phyloP scores from a whole-genome alignment of 2,113 vertebrate species.

The Grallaria varia region DNA sequence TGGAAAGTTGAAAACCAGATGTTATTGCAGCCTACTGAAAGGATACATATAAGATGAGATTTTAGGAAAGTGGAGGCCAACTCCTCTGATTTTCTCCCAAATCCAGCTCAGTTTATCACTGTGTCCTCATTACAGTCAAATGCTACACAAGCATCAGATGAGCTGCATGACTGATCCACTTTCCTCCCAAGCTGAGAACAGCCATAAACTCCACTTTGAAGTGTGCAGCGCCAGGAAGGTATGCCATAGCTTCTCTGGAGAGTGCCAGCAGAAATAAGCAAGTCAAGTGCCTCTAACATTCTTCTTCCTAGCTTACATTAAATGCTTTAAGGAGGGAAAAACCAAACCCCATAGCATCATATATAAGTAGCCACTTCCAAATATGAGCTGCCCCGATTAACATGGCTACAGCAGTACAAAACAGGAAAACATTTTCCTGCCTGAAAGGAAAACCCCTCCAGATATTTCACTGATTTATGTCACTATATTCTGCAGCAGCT shows the following conservation, averaged over 20 bases:
- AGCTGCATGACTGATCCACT: background rate
- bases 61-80: background rate
- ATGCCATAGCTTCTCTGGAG: background rate
- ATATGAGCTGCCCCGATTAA: background rate
- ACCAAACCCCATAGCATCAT: rapidly evolving
- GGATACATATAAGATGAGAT: rapidly evolving
- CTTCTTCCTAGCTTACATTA: background rate
- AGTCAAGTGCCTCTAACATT: background rate
- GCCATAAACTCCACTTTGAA: background rate
- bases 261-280: background rate
- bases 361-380: background rate
- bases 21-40: background rate
- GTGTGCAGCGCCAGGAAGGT: background rate
- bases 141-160: background rate
- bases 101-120: background rate
- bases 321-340: background rate
- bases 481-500: background rate
- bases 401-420: background rate
- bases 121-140: background rate
- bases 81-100: background rate
- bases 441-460: background rate
- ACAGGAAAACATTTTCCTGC: background rate
- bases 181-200: background rate
- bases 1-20: background rate
- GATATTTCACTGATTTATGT: background rate